Evolutionary conservation across 2,888 invertebrate species (phyloP), one percentile per base, ranked within the genome.

Genomic region (Molorchus minor): DNA sequence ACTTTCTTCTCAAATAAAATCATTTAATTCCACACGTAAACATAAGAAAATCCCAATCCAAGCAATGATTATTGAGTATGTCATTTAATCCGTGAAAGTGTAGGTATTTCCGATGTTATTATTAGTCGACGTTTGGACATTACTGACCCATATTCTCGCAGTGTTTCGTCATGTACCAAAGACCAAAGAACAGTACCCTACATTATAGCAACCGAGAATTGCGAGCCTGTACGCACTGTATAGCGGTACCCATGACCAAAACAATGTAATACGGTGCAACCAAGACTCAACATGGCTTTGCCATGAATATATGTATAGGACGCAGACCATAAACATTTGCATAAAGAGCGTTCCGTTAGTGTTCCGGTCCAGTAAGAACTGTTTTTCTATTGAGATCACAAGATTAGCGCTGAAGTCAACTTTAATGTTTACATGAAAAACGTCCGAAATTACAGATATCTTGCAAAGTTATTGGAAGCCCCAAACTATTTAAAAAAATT

Each of bases 221-320:
- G 15, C 30, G 17, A 15, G 13, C 10, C 3, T 45, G 29, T n/a
- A 52, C 29, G 25, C 41, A 52, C 10, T 3, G 19, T 16, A 15
- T 52, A 52, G 52, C 52, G 52, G 52, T 52, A 52, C 41, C 30
- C 40, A 41, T 29, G 52, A 41, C 41, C 52, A 52, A 52, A 52
- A 52, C 52, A 52, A 41, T 41, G 38, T 51, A 25, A 40, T 52
- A 36, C 36, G 35, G 19, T 47, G 30, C 10, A 17, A 3, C 12
- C 41, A 29, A 36, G 52, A 16, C 29, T 15, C 36, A 40, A 3
- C 49, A 25, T 16, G 47, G 47, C 35, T 21, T 2, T 8, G 30
- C 41, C 29, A 41, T 13, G 41, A 41, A 41, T 19, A 52, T 52
- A 41, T 19, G 41, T 52, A 52, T 52, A 52, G 41, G 41, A 17